Conservation (phyloP, 2,113 vertebrate species). For the Oncorhynchus tshawytscha region DNA sequence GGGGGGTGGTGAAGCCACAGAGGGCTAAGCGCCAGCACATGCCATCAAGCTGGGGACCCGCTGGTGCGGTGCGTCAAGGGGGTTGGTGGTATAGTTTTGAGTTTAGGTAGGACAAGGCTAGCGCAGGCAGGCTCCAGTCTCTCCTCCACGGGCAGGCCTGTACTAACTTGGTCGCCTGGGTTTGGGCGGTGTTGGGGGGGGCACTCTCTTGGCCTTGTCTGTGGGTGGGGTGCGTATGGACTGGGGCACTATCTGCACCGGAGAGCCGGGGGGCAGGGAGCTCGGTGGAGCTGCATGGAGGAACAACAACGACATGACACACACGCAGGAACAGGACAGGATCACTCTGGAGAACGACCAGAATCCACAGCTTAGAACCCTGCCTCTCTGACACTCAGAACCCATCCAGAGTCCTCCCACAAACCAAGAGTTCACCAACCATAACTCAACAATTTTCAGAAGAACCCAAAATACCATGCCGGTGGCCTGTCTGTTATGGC, state of each 20-base stretch:
- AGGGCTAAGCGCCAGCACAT: conserved; percentile 66
- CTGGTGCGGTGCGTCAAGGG: not conserved
- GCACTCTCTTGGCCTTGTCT: conserved; percentile 75
- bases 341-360: conserved; percentile 5
- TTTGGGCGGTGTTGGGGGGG: conserved; percentile 81
- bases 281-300: conserved; percentile 68
- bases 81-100: not conserved
- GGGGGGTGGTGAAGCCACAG: conserved; percentile 23
- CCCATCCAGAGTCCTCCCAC: not conserved
- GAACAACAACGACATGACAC: conserved; percentile 22
- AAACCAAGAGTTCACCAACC: not conserved
- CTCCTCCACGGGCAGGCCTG: conserved; percentile 47
- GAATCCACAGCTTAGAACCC: conserved; percentile 19
- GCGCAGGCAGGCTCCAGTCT: conserved; percentile 57
- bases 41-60: conserved; percentile 53
- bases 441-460: not conserved
- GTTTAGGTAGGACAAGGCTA: conserved; percentile 43
- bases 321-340: conserved; percentile 45
- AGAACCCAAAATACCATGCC: not conserved
- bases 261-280: conserved; percentile 57
- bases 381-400: conserved; percentile 4
- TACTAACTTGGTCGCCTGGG: conserved; percentile 83
- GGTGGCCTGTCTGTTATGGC: not conserved
- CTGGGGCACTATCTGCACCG: conserved; percentile 72
- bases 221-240: conserved; percentile 71